Evolutionary conservation across 2,888 invertebrate genomes (phyloP).

Genomic region (Heliconius cydno): DNA sequence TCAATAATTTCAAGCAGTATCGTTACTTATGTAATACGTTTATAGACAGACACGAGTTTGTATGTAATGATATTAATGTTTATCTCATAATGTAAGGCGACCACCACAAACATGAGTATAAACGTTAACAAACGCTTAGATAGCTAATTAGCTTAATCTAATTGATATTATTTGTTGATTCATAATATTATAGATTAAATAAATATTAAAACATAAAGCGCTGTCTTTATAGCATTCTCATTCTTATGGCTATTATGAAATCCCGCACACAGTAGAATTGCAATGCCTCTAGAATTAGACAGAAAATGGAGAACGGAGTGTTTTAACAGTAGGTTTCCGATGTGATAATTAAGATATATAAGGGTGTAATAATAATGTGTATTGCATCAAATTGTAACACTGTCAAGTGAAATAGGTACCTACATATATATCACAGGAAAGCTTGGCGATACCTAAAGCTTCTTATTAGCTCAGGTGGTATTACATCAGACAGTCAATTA

Average conservation of each 20-base stretch:
- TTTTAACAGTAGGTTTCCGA: no score
- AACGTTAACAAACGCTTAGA: slow-evolving; percentile 13
- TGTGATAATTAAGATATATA: not conserved
- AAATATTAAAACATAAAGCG: not conserved
- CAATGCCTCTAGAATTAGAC: no score
- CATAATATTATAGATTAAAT: not conserved
- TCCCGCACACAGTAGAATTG: no score
- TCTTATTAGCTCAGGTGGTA: slow-evolving; percentile 51
- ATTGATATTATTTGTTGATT: slow-evolving; percentile 5
- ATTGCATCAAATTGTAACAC: slow-evolving; percentile 12
- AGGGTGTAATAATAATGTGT: not conserved
- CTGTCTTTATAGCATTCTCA: no score
- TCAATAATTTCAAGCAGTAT: no score
- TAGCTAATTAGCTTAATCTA: slow-evolving; percentile 13
- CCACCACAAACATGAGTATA: slow-evolving; percentile 18
- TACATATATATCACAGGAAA: slow-evolving; percentile 1
- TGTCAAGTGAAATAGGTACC: slow-evolving; percentile 15
- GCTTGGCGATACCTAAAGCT: slow-evolving; percentile 25
- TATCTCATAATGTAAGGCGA: slow-evolving; percentile 18
- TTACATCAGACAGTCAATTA: slow-evolving; percentile 56
- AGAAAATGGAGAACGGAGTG: no score
- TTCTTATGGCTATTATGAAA: no score
- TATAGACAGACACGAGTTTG: no score
- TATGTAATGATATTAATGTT: slow-evolving; percentile 1
- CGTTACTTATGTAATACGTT: no score